Evolutionary conservation across 2,797 vertebrate genomes (phyloP), one percentile per base, ranked within the genome.

Genomic region (Calcarius lapponicus): DNA sequence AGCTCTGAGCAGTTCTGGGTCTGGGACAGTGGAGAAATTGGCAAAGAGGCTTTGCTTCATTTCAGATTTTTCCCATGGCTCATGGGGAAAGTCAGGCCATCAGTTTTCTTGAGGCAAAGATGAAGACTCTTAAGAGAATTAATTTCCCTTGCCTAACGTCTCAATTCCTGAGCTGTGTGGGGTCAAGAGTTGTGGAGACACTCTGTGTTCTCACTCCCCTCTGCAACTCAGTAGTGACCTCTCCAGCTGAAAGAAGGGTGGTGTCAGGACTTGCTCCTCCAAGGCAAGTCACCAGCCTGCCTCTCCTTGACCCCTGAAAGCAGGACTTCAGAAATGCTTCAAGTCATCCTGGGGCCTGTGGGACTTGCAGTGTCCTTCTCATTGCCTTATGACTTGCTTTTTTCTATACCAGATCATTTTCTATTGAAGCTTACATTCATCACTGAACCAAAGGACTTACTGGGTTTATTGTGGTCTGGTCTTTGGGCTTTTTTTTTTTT

Each of bases 221-320:
- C 53, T 89, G 78, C 80, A 95, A 95, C 88, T 92, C 96, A 92
- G 90, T 71, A 95, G 86, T 80, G 92, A 93, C 94, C 86, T 82
- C 94, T 96, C 95, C 88, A 97, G 90, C 80, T 88, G 88, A 94
- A 96, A 96, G 57, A 47, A 31, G 67, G 71, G 78, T 86, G 86
- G 53, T 94, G 91, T 74, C 83, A 94, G 81, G 67, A 78, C 45
- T 67, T 47, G 51, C 26, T 86, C 71, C 64, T 32, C 16, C 47
- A 64, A 40, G 22, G 62, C 25, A 47, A 28, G 48, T 40, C 51
- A 80, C 25, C 50, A 79, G 74, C 29, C 60, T 71, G 62, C 45
- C 67, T 64, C 60, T 54, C 51, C 48, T 50, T 72, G 9, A 53
- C 61, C 47, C 56, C 36, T 42, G 45, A 79, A 81, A 24, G 13